A percentile compares a stretch with the other conserved stretches of the same genome.
Evolutionary conservation across 2,888 invertebrate species (phyloP).

Genomic region (Andrena trimmerana): DNA sequence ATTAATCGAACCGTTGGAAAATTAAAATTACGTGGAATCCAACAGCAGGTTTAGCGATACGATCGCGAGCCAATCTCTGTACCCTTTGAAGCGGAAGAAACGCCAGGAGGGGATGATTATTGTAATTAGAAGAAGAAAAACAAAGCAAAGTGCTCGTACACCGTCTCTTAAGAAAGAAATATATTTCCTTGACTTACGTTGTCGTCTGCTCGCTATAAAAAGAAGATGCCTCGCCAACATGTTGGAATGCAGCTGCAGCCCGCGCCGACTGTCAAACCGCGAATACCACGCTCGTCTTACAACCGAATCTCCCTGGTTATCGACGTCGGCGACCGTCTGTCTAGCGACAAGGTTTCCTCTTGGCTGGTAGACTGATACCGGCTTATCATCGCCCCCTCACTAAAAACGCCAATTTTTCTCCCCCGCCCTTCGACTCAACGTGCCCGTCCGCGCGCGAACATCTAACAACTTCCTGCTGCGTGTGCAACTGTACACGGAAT

Average conservation of each 20-base stretch:
- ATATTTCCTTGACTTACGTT: constrained; percentile 78
- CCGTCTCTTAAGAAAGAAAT: background rate
- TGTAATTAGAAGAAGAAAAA: too few species aligned
- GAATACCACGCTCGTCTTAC: constrained; percentile 49
- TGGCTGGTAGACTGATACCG: constrained; percentile 57
- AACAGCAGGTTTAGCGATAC: background rate
- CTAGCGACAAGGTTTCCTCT: constrained; percentile 76
- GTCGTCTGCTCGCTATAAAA: constrained; percentile 82
- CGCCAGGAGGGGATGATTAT: background rate
- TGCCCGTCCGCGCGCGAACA: constrained; percentile 31
- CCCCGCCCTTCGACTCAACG: constrained; percentile 32
- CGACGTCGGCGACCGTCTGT: constrained; percentile 80
- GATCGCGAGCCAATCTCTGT: background rate
- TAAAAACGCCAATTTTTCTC: constrained; percentile 58
- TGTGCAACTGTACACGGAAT: background rate
- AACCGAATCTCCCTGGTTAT: constrained; percentile 56
- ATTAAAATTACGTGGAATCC: too few species aligned
- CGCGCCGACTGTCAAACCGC: constrained; percentile 44
- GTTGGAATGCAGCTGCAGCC: constrained; percentile 49
- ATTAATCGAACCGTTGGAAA: too few species aligned
- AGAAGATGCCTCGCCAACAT: constrained; percentile 84
- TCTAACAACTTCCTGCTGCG: constrained; percentile 15
- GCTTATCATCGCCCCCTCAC: constrained; percentile 63
- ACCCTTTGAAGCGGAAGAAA: background rate
- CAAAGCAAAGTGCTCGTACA: background rate